Conservation (phyloP, 2,888 invertebrate genomes). For the Drosophila robusta region DNA sequence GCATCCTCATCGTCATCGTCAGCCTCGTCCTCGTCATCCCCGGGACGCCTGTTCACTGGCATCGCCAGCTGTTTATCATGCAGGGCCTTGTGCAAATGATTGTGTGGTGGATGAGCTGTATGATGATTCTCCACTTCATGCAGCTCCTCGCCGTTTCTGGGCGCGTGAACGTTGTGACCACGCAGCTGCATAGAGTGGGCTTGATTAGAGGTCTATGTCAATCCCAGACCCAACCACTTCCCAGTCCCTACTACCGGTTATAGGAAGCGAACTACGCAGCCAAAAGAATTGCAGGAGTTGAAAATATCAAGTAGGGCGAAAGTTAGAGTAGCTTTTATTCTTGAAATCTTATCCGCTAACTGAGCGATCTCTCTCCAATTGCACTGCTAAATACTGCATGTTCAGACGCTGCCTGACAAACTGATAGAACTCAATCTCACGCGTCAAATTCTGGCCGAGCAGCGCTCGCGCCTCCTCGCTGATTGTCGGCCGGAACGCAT, state of each 20-base stretch:
- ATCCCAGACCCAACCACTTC: background rate
- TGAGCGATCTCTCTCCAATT: conserved; percentile 67
- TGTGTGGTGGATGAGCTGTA: conserved; percentile 37
- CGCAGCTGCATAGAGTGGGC: conserved; percentile 53
- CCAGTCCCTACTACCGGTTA: conserved; percentile 6
- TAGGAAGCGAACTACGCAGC: conserved; percentile 19
- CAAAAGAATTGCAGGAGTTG: conserved; percentile 20
- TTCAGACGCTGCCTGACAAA: conserved; percentile 94
- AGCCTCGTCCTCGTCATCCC: conserved; percentile 14
- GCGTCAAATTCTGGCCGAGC: conserved; percentile 92
- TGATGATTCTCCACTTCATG: conserved; percentile 30
- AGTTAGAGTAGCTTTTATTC: conserved; percentile 50
- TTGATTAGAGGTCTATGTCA: conserved; percentile 15
- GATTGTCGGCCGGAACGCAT: conserved; percentile 92
- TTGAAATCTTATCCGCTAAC: conserved; percentile 45
- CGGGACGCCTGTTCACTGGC: conserved; percentile 27
- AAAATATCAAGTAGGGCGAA: conserved; percentile 43
- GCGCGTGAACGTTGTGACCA: conserved; percentile 58
- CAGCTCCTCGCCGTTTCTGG: conserved; percentile 28
- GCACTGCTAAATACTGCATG: conserved; percentile 90
- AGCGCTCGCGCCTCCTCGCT: conserved; percentile 92
- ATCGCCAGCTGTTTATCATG: conserved; percentile 59
- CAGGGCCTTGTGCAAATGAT: conserved; percentile 44
- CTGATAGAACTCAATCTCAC: conserved; percentile 95
- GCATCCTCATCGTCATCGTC: conserved; percentile 26